phyloP scores from a whole-genome alignment of 1,140 invertebrate genomes.

The Sarcophaga peregrina region DNA sequence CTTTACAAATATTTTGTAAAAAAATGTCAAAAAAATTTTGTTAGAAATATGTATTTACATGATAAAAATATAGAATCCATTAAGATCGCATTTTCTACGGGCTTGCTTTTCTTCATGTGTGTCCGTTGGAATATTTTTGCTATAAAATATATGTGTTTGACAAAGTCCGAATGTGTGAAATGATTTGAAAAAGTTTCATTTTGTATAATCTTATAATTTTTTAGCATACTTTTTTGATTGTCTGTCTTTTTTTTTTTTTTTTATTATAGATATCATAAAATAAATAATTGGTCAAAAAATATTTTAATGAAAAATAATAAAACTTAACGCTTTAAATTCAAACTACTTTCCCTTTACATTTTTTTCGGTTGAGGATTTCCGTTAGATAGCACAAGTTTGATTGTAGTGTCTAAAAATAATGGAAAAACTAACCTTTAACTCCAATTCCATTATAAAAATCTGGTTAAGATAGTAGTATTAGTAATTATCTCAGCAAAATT shows the following conservation, averaged over 20 bases:
- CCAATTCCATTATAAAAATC: no score
- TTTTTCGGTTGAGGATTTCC: no score
- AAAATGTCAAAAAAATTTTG: no score
- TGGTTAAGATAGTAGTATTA: no score
- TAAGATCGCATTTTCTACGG: no score
- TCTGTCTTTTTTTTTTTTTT: neutral
- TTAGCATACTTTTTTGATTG: neutral
- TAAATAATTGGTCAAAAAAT: neutral
- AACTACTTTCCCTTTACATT: neutral
- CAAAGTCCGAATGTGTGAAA: neutral
- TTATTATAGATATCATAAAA: neutral
- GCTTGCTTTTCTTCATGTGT: neutral
- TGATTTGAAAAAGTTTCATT: neutral
- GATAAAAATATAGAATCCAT: neutral
- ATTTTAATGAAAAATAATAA: neutral
- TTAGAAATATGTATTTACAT: neutral
- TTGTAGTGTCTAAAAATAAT: no score
- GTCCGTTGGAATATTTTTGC: neutral
- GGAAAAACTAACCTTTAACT: no score
- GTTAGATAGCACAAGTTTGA: no score
- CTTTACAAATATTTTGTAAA: neutral
- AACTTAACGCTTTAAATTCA: neutral
- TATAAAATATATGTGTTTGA: neutral
- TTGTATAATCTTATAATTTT: neutral
- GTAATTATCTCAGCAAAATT: neutral